Percentiles rank a stretch among this genome's conserved stretches.
Conservation (phyloP, 35 echinoderm and acorn worm genomes). For the Heliocidaris tuberculata region DNA sequence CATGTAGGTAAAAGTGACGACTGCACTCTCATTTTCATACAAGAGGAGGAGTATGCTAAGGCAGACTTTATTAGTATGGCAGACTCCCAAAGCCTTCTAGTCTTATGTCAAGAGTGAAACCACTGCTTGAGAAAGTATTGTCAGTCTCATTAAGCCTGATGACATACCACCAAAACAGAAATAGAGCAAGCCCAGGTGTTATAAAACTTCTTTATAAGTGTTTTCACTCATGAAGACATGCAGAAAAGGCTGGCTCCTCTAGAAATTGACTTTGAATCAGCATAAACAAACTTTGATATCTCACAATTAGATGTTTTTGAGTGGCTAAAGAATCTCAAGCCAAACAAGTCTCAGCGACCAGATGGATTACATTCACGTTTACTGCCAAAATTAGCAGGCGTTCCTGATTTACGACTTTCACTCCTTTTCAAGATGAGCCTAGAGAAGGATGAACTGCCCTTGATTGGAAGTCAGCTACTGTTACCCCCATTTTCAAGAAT, state of each 20-base stretch:
- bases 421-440: slow-evolving; percentile 55
- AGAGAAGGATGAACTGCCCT: slow-evolving; percentile 45
- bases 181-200: slow-evolving; percentile 48
- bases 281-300: slow-evolving; percentile 13
- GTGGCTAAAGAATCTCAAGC: slow-evolving; percentile 12
- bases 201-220: slow-evolving; percentile 43
- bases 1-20: background rate
- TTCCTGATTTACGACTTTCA: slow-evolving; percentile 13
- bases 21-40: slow-evolving; percentile 23
- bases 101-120: slow-evolving; percentile 47
- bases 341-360: slow-evolving; percentile 42
- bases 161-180: slow-evolving; percentile 24
- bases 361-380: slow-evolving; percentile 58
- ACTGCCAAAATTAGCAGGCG: slow-evolving; percentile 25
- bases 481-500: slow-evolving; percentile 62
- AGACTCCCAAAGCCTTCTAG: slow-evolving; percentile 56
- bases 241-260: background rate
- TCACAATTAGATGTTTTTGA: background rate
- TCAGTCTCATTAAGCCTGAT: slow-evolving; percentile 21
- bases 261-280: background rate
- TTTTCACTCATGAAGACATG: slow-evolving; percentile 49
- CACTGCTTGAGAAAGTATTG: slow-evolving; percentile 45
- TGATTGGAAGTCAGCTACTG: slow-evolving; percentile 65
- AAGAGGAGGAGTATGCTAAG: background rate
- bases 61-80: slow-evolving; percentile 44